A percentile compares a stretch with the other conserved stretches of the same genome.
phyloP scores from a whole-genome alignment of 2,797 vertebrate species.

The Molossus alvarezi region DNA sequence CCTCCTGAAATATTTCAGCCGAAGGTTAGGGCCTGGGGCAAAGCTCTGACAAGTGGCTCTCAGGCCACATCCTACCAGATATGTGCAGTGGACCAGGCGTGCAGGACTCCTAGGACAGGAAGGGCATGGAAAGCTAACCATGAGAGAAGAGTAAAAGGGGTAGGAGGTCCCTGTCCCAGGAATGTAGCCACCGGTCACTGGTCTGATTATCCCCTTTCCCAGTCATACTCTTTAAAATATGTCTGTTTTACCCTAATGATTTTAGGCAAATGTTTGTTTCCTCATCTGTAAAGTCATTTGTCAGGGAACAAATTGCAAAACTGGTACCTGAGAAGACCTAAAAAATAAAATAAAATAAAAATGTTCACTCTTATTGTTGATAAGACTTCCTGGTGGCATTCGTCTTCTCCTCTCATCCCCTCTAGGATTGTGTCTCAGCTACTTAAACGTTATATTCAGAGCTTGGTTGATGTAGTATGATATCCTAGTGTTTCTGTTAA shows the following conservation, averaged over 20 bases:
- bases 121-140: not conserved
- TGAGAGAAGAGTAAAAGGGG: not conserved
- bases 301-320: not conserved
- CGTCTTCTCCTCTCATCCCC: not conserved
- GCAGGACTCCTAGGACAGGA: not conserved
- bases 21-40: not conserved
- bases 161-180: not conserved
- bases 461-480: not conserved
- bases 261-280: not conserved
- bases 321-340: not conserved
- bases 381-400: not conserved
- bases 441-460: constrained; percentile 40
- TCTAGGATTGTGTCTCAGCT: not conserved
- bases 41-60: not conserved
- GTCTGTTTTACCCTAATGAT: not conserved
- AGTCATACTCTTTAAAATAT: not conserved
- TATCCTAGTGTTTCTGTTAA: not conserved
- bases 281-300: not conserved
- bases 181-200: not conserved
- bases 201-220: not conserved
- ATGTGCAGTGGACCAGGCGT: not conserved
- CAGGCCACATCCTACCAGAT: not conserved
- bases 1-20: not conserved
- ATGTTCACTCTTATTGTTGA: not conserved
- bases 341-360: not conserved